phyloP scores from a whole-genome alignment of 2,888 invertebrate genomes.

The Aquatica leii region DNA sequence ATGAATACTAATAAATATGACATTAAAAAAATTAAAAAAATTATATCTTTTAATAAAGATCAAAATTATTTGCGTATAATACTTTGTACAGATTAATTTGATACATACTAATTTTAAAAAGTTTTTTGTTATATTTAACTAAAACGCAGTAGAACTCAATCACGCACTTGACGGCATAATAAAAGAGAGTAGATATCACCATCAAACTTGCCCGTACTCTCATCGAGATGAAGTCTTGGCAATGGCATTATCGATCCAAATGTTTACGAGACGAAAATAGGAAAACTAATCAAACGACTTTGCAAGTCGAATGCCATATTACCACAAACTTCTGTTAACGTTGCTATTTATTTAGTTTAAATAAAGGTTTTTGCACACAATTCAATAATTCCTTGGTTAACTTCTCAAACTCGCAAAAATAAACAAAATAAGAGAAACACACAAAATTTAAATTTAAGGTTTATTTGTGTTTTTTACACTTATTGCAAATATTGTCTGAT shows the following conservation, averaged over 20 bases:
- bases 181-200: conserved; percentile 25
- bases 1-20: too few species aligned
- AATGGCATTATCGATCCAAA: conserved; percentile 21
- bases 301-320: conserved; percentile 1
- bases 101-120: too few species aligned
- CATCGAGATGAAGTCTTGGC: conserved; percentile 29
- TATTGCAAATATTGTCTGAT: too few species aligned
- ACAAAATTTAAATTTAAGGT: too few species aligned
- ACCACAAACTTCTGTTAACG: conserved; percentile 4
- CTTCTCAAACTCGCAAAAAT: too few species aligned
- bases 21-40: too few species aligned
- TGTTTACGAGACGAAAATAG: conserved; percentile 32
- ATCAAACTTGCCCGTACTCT: conserved; percentile 19
- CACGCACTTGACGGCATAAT: conserved; percentile 32
- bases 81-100: too few species aligned
- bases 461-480: too few species aligned
- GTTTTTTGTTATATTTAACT: conserved; percentile 13
- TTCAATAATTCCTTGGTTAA: too few species aligned
- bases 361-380: not conserved
- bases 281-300: conserved; percentile 32
- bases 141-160: conserved; percentile 14
- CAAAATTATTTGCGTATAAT: too few species aligned
- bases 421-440: too few species aligned
- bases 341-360: not conserved
- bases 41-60: too few species aligned